These are phyloP conservation scores for Trematomus bernacchii DNA, from an alignment of 2,797 vertebrate species.

Conservation along the genomic window DNA sequence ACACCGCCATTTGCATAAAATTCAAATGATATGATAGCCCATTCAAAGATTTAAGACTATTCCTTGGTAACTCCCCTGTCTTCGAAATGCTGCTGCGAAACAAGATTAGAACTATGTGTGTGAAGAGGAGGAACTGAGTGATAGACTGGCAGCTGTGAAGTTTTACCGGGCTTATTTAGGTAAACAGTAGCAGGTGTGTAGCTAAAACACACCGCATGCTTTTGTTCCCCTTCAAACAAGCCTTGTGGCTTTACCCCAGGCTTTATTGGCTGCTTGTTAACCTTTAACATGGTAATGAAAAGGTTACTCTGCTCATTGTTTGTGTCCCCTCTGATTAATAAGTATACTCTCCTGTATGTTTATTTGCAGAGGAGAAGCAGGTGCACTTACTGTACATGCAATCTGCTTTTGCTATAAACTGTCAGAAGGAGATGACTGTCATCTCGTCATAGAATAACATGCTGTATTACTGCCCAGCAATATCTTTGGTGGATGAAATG, in stretches of 20 bases:
- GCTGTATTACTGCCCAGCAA: neutral
- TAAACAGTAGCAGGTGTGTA: conserved; percentile 1
- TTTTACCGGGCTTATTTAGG: conserved; percentile 41
- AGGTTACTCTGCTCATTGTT: conserved; percentile 73
- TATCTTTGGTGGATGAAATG: conserved; percentile 1
- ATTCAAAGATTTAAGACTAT: conserved; percentile 47
- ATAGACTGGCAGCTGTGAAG: conserved; percentile 28
- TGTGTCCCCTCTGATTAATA: conserved; percentile 53
- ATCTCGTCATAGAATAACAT: conserved; percentile 14
- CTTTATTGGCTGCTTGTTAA: conserved; percentile 80
- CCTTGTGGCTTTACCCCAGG: conserved; percentile 47
- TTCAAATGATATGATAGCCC: conserved; percentile 36
- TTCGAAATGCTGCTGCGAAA: conserved; percentile 34
- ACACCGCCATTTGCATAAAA: conserved; percentile 46
- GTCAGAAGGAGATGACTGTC: conserved; percentile 9
- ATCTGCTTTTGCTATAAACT: conserved; percentile 21
- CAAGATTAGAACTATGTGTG: conserved; percentile 33
- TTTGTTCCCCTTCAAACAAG: conserved; percentile 62
- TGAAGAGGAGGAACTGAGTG: conserved; percentile 7
- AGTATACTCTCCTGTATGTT: conserved; percentile 44
- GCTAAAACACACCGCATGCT: conserved; percentile 13
- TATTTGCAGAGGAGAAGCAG: conserved; percentile 43
- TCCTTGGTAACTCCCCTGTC: conserved; percentile 23
- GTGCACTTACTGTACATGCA: conserved; percentile 27
- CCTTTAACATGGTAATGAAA: conserved; percentile 79